Evolutionary conservation across 2,888 invertebrate species (phyloP), one percentile per base, ranked within the genome.

Genomic region (Eilema griseolum): DNA sequence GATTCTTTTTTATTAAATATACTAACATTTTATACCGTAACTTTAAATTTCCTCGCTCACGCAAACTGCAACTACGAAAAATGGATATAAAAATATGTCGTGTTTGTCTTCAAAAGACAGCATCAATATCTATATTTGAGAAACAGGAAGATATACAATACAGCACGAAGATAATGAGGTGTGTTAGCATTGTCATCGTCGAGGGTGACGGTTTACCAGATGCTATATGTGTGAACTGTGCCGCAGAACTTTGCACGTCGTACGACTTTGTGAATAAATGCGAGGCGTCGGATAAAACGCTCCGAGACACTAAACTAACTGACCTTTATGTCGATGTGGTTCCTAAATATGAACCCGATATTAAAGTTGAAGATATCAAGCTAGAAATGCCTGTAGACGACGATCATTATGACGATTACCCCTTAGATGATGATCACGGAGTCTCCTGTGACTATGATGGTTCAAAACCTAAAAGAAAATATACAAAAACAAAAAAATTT

Each of bases 181-280:
- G 92, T 69, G 92, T 90, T 1, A 88, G 88, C 62, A 86, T 93
- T 52, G 73, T 79, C n/a, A 86, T 95, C 5, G 76, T 77, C 0
- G 90, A 92, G 75, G 89, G 88, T 31, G 95, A 95, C 63, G 92
- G 91, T 10, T 81, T 94, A 14, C 95, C 95, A 0, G 88, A 86
- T 57, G 83, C 84, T 56, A 89, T 95, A 52, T 95, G 95, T 67
- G 79, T 70, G 2, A 79, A 67, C n/a, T 95, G 95, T 79, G 86
- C 87, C 2, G 75, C 77, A 2, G 93, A 94, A 65, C 87, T 95
- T 4, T 74, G 83, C 0, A 74, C 89, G 0, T 82, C 90, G 3
- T 93, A 91, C 71, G 86, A 90, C 41, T 95, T 95, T 79, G 87
- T 92, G 0, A 83, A 82, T 57, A 92, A 91, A 78, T 94, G 93